Percentiles rank a stretch among this genome's conserved stretches.
Conservation (phyloP, 2,797 vertebrate species). For the Myotis vivesi region DNA sequence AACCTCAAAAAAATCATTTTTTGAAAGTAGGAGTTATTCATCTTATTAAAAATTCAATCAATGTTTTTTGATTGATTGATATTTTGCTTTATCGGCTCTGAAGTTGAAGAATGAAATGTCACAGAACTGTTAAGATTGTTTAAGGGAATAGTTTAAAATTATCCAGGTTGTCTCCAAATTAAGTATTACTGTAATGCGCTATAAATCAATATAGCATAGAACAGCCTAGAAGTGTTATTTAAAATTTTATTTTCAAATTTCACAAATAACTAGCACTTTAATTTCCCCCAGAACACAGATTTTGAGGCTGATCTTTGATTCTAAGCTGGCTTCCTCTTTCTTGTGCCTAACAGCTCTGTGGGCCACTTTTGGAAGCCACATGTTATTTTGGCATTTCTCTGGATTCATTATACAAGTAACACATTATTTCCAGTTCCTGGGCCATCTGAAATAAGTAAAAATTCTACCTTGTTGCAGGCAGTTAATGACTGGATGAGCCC, state of each 20-base stretch:
- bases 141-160: neutral
- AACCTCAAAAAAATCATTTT: conserved; percentile 1
- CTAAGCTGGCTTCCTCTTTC: conserved; percentile 33
- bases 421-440: conserved; percentile 61
- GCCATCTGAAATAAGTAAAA: conserved; percentile 61
- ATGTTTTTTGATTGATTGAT: neutral
- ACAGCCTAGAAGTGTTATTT: conserved; percentile 16
- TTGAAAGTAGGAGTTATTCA: conserved; percentile 21
- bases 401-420: conserved; percentile 56
- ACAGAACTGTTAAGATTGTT: neutral
- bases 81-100: neutral
- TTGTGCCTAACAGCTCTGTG: conserved; percentile 1
- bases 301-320: neutral
- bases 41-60: neutral
- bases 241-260: conserved; percentile 47
- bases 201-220: neutral
- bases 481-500: conserved; percentile 26
- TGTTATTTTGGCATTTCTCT: conserved; percentile 59
- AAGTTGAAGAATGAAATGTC: neutral
- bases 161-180: neutral
- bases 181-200: neutral
- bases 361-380: conserved; percentile 40
- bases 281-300: conserved; percentile 32
- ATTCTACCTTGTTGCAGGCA: conserved; percentile 31
- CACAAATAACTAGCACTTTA: conserved; percentile 40